Percentiles rank a stretch among this genome's conserved stretches.
These are phyloP conservation scores for Steinernema khuongi DNA, from an alignment of 1,140 invertebrate species.

Conservation along the genomic window DNA sequence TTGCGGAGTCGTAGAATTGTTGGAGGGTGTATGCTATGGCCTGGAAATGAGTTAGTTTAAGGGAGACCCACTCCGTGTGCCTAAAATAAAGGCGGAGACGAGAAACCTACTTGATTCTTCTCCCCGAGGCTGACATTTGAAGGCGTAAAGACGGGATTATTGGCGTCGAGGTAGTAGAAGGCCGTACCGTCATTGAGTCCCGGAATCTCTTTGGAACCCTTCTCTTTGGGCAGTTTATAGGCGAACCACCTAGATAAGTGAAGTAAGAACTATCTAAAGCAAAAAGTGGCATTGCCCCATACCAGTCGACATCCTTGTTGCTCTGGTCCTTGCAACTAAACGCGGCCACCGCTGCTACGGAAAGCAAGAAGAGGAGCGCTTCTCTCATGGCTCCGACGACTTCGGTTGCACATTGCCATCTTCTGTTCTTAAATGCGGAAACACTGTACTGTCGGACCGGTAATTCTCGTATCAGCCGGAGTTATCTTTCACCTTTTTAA, in stretches of 20 bases:
- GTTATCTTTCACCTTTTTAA: too few species aligned
- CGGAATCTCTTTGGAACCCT: conserved; percentile 17
- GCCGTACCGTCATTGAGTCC: conserved; percentile 32
- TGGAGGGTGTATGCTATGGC: conserved; percentile 43
- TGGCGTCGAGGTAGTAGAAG: conserved; percentile 43
- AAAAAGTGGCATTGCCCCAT: not conserved
- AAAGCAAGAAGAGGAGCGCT: conserved; percentile 10
- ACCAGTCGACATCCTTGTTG: conserved; percentile 41
- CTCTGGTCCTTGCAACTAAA: conserved; percentile 42
- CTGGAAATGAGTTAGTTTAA: conserved; percentile 25
- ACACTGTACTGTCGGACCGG: too few species aligned
- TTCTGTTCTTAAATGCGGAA: too few species aligned
- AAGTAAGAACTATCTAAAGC: not conserved
- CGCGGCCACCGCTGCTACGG: conserved; percentile 5
- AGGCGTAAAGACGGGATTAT: conserved; percentile 27
- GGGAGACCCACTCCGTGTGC: not conserved
- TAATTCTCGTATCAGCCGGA: too few species aligned
- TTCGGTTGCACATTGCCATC: too few species aligned
- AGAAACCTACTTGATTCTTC: conserved; percentile 31
- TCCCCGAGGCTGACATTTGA: conserved; percentile 26
- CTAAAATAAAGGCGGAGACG: conserved; percentile 4
- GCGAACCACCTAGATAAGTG: conserved; percentile 30
- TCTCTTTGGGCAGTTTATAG: conserved; percentile 41
- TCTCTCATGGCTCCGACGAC: not conserved
- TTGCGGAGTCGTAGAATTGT: conserved; percentile 34